phyloP scores from a whole-genome alignment of 2,113 vertebrate genomes.

The Tupaia tana region DNA sequence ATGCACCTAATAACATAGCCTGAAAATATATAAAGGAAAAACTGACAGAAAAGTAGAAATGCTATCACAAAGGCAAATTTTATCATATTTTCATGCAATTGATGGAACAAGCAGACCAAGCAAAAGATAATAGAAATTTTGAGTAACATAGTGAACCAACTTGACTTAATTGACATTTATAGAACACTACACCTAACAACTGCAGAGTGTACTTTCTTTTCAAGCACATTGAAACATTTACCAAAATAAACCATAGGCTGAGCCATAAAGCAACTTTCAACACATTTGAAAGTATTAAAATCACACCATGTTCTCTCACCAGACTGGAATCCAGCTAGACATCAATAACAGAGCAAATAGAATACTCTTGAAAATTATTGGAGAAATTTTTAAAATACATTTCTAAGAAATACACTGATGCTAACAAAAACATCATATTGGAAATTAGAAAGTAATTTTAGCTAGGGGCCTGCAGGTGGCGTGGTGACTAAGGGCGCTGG shows the following conservation, averaged over 20 bases:
- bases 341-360: not conserved
- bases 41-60: not conserved
- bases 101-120: not conserved
- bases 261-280: not conserved
- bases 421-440: not conserved
- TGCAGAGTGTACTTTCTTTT: not conserved
- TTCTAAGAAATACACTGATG: not conserved
- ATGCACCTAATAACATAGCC: not conserved
- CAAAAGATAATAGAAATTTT: not conserved
- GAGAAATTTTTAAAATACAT: not conserved
- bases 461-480: too few species aligned
- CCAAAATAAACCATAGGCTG: not conserved
- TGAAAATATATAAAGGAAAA: slow-evolving; percentile 10
- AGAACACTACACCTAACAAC: not conserved
- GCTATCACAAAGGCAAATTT: too few species aligned
- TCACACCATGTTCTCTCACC: not conserved
- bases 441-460: not conserved
- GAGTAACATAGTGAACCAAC: not conserved
- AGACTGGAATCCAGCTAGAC: not conserved
- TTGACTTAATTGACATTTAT: not conserved
- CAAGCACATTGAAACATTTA: not conserved
- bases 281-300: not conserved
- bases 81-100: not conserved
- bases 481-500: too few species aligned
- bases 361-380: slow-evolving; percentile 2